Evolutionary conservation across 2,888 invertebrate species (phyloP).

Genomic region (Latrodectus elegans): DNA sequence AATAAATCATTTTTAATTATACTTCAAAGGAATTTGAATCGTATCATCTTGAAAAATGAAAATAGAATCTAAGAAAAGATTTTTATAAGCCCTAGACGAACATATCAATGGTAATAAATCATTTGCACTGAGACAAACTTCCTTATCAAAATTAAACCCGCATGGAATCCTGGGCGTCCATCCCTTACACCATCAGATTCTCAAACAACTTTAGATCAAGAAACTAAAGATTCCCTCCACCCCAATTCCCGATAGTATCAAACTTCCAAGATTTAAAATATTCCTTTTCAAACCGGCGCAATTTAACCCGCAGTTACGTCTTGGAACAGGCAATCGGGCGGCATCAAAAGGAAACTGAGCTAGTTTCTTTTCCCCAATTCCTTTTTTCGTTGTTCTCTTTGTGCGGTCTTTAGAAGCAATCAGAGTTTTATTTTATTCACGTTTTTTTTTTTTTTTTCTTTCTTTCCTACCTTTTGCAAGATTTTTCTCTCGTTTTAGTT

Average conservation of each 20-base stretch:
- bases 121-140: background rate
- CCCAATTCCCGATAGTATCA: slow-evolving; percentile 28
- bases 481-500: slow-evolving; percentile 21
- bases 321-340: slow-evolving; percentile 38
- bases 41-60: no score
- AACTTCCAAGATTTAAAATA: slow-evolving; percentile 44
- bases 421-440: slow-evolving; percentile 30
- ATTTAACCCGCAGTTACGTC: slow-evolving; percentile 62
- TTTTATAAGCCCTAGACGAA: no score
- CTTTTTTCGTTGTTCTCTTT: slow-evolving; percentile 50
- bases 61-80: no score
- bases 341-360: slow-evolving; percentile 44
- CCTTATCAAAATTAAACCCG: background rate
- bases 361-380: slow-evolving; percentile 16
- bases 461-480: background rate
- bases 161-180: background rate
- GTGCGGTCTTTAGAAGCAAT: slow-evolving; percentile 64
- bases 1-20: no score
- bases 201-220: background rate
- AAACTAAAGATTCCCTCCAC: background rate
- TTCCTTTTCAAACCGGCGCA: slow-evolving; percentile 43
- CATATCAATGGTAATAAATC: no score
- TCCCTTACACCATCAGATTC: background rate
- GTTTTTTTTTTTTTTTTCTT: slow-evolving; percentile 16
- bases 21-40: no score